Conservation (phyloP, 2,113 vertebrate species). For the Apteryx owenii region DNA sequence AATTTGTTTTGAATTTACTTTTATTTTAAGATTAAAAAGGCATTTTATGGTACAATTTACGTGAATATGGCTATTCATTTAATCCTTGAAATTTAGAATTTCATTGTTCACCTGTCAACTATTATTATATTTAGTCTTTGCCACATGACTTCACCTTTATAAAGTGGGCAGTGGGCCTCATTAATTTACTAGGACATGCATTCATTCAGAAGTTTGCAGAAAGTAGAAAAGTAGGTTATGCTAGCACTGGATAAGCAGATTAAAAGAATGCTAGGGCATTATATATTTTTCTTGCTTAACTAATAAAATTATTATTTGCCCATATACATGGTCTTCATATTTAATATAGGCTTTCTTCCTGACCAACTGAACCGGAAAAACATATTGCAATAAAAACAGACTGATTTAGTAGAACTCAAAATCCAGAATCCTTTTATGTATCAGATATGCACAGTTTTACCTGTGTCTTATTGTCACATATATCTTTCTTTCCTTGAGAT, state of each 20-base stretch:
- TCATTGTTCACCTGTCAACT: neutral
- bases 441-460: neutral
- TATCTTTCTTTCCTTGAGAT: neutral
- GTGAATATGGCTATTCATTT: neutral
- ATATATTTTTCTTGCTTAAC: neutral
- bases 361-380: neutral
- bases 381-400: neutral
- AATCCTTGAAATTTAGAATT: neutral
- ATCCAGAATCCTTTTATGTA: neutral
- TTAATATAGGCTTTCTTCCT: neutral
- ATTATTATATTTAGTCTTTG: neutral
- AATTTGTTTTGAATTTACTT: neutral
- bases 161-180: neutral
- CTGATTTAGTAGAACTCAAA: neutral
- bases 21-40: neutral
- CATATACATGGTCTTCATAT: neutral
- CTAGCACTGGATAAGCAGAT: neutral
- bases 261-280: neutral
- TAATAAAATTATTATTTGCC: neutral
- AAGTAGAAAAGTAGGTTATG: neutral
- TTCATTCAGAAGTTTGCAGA: neutral
- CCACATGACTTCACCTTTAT: neutral
- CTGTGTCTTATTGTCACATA: neutral
- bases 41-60: neutral
- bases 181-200: neutral